These are phyloP conservation scores for Kuschelorhynchus macadamiae DNA, from an alignment of 2,888 invertebrate genomes.

Conservation along the genomic window DNA sequence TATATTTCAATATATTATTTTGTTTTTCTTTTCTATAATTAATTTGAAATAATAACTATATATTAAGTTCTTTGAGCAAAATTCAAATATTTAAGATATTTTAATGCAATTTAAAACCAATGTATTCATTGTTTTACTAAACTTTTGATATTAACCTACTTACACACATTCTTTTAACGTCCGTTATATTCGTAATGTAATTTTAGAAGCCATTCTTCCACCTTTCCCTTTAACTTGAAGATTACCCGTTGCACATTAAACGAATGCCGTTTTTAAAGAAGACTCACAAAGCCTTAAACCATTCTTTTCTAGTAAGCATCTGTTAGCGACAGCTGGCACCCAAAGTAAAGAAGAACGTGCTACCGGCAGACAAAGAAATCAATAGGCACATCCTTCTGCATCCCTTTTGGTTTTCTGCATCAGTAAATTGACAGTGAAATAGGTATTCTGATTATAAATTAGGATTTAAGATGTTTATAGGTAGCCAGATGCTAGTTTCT, in stretches of 20 bases:
- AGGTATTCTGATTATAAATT: constrained; percentile 3
- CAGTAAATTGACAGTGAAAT: constrained; percentile 22
- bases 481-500: not conserved
- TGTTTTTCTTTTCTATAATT: too few species aligned
- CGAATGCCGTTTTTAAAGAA: constrained; percentile 6
- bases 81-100: too few species aligned
- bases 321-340: constrained; percentile 38
- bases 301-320: constrained; percentile 32
- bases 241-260: not conserved
- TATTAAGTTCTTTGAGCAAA: too few species aligned
- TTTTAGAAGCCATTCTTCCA: not conserved
- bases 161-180: too few species aligned
- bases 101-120: too few species aligned
- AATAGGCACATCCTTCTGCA: constrained; percentile 28
- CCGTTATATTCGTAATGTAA: not conserved
- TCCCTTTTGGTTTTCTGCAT: constrained; percentile 37
- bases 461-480: not conserved
- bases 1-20: too few species aligned
- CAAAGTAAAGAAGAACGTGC: constrained; percentile 36
- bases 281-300: constrained; percentile 18
- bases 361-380: constrained; percentile 33
- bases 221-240: not conserved
- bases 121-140: not conserved
- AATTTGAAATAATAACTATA: too few species aligned
- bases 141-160: not conserved